phyloP scores from a whole-genome alignment of 2,113 vertebrate species.

The Symphodus melops region DNA sequence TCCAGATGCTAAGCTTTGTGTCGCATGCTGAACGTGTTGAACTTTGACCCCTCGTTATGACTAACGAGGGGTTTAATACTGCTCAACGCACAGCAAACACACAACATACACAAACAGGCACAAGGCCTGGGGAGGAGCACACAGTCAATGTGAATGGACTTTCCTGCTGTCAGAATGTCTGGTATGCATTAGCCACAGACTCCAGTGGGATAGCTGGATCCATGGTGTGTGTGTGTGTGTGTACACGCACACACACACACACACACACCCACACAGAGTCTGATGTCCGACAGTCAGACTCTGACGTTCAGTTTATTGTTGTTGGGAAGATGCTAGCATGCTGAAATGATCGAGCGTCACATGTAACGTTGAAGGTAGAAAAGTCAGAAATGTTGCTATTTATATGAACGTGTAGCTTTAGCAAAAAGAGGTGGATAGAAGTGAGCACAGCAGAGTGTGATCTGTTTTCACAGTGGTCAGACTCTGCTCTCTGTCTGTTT shows the following conservation, averaged over 20 bases:
- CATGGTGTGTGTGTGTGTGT: slow-evolving; percentile 73
- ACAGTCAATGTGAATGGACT: slow-evolving; percentile 79
- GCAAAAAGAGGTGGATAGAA: slow-evolving; percentile 34
- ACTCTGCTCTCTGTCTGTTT: slow-evolving; percentile 11
- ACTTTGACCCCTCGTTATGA: slow-evolving; percentile 69
- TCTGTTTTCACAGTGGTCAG: slow-evolving; percentile 28
- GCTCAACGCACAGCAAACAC: slow-evolving; percentile 55
- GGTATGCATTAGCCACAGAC: slow-evolving; percentile 87
- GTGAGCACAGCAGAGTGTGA: slow-evolving; percentile 37
- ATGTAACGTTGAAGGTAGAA: slow-evolving; percentile 25
- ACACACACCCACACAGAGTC: not conserved
- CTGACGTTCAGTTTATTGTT: slow-evolving; percentile 14
- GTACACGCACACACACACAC: slow-evolving; percentile 23
- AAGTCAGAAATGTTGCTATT: slow-evolving; percentile 31
- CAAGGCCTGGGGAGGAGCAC: slow-evolving; percentile 57
- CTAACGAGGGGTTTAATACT: slow-evolving; percentile 71
- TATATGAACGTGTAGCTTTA: slow-evolving; percentile 2
- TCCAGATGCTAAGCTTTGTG: slow-evolving; percentile 10
- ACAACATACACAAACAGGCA: slow-evolving; percentile 41
- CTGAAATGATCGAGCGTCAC: not conserved
- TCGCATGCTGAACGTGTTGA: slow-evolving; percentile 58
- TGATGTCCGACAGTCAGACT: slow-evolving; percentile 26
- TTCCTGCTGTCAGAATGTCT: slow-evolving; percentile 88
- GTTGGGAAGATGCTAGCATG: slow-evolving; percentile 26
- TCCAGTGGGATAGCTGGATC: slow-evolving; percentile 84